These are phyloP conservation scores for Heliconius nattereri DNA, from an alignment of 1,140 invertebrate species.

Conservation along the genomic window DNA sequence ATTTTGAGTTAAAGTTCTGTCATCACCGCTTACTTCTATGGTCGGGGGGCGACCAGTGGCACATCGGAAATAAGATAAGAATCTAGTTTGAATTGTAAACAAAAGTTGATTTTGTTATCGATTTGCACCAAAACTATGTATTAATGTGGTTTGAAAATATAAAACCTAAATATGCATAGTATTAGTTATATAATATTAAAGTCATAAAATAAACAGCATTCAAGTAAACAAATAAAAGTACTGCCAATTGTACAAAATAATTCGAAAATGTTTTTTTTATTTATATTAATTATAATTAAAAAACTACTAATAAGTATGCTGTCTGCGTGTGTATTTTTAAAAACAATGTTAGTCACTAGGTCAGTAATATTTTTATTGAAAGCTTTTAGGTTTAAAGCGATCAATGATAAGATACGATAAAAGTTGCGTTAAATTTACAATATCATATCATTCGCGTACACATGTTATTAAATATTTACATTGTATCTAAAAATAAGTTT, in stretches of 20 bases:
- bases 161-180: neutral
- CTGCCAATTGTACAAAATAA: no score
- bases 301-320: neutral
- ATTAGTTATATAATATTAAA: no score
- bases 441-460: neutral
- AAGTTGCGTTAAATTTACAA: neutral
- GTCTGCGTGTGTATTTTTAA: neutral
- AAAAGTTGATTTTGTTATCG: slow-evolving; percentile 67
- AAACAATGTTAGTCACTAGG: neutral
- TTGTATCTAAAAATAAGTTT: neutral
- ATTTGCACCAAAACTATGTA: slow-evolving; percentile 22
- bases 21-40: slow-evolving; percentile 70
- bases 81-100: slow-evolving; percentile 64
- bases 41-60: slow-evolving; percentile 48
- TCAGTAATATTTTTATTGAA: neutral
- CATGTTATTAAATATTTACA: neutral
- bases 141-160: neutral
- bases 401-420: neutral
- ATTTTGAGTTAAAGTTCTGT: slow-evolving; percentile 77
- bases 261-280: neutral
- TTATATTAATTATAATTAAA: neutral
- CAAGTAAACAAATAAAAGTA: no score
- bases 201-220: no score
- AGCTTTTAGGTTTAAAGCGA: neutral
- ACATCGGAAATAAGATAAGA: slow-evolving; percentile 59